Conservation (phyloP, 1,140 invertebrate genomes). For the Zeugodacus cucurbitae region DNA sequence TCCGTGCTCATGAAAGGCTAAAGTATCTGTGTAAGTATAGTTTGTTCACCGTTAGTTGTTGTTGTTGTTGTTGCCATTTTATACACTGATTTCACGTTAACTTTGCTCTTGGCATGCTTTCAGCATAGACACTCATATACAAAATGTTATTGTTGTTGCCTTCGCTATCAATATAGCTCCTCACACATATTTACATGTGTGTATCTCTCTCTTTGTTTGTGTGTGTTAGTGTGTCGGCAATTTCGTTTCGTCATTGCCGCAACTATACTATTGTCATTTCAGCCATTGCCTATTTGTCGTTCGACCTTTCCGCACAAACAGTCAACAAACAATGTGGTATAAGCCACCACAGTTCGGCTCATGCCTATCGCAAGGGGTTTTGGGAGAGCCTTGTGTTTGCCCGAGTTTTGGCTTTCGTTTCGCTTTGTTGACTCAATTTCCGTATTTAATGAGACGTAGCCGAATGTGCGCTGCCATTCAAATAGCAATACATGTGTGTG, state of each 20-base stretch:
- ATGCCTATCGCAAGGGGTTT: neutral
- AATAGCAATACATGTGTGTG: neutral
- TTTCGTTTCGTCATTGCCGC: neutral
- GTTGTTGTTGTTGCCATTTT: neutral
- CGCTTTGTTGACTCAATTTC: constrained; percentile 65
- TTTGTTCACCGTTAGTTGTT: no score
- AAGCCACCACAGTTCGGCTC: neutral
- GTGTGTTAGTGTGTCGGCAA: neutral
- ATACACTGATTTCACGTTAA: neutral
- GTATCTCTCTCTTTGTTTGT: neutral
- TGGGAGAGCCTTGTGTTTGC: neutral
- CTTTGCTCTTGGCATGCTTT: neutral
- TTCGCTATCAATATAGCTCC: neutral
- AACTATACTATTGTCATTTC: neutral
- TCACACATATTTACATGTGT: neutral
- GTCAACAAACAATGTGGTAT: neutral
- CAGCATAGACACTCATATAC: neutral
- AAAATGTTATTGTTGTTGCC: neutral
- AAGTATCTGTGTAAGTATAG: neutral
- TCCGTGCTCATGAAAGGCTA: neutral
- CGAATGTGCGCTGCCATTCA: neutral
- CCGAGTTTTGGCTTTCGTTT: constrained; percentile 47
- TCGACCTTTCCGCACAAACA: neutral
- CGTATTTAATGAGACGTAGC: constrained; percentile 64
- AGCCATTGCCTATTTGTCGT: neutral